phyloP scores from a whole-genome alignment of 2,113 vertebrate genomes.

The Girardinichthys multiradiatus region DNA sequence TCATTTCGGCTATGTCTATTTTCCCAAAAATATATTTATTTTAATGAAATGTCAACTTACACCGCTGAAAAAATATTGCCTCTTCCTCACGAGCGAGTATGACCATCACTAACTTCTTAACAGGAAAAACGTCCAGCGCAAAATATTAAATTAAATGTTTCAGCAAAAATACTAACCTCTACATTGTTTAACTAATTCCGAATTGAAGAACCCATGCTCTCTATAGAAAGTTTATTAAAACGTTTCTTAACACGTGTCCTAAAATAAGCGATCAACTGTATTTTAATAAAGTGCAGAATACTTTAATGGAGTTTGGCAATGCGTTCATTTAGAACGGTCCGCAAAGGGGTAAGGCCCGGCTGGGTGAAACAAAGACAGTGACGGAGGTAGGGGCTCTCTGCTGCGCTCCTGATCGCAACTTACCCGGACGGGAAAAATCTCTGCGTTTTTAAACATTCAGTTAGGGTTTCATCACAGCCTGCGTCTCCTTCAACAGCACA shows the following conservation, averaged over 20 bases:
- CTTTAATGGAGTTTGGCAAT: constrained; percentile 47
- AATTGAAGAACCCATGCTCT: neutral
- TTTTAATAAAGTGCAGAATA: neutral
- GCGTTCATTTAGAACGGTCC: constrained; percentile 27
- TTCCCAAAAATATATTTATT: accelerated
- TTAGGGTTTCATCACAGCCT: constrained; percentile 38
- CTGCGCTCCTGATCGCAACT: constrained; percentile 57
- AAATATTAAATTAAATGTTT: neutral
- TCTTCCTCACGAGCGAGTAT: neutral
- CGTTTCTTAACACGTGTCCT: accelerated
- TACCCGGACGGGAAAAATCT: constrained; percentile 63
- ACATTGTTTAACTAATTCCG: neutral
- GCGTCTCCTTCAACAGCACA: constrained; percentile 40
- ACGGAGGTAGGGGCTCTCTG: constrained; percentile 34
- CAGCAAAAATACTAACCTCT: accelerated
- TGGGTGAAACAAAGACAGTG: constrained; percentile 69
- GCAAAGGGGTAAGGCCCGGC: constrained; percentile 63
- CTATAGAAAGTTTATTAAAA: accelerated
- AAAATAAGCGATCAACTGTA: neutral
- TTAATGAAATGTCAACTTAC: constrained; percentile 20
- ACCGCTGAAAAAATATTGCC: neutral
- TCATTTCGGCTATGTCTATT: constrained; percentile 23
- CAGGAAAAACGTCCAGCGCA: neutral
- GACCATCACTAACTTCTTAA: constrained; percentile 28
- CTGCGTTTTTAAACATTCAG: constrained; percentile 41